These are phyloP conservation scores for Spermophilus dauricus DNA, from an alignment of 2,113 vertebrate genomes.

Conservation along the genomic window DNA sequence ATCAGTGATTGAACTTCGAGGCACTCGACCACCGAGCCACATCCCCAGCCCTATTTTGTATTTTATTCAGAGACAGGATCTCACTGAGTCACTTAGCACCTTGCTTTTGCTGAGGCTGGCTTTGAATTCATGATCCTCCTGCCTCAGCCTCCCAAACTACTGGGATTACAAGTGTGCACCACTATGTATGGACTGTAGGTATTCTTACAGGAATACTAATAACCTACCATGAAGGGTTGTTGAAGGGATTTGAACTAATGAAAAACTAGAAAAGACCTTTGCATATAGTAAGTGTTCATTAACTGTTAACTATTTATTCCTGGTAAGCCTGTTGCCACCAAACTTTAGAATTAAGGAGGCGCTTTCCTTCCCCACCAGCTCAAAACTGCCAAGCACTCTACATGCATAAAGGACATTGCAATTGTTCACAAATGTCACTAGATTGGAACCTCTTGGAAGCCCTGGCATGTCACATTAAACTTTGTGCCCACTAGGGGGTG, in stretches of 20 bases:
- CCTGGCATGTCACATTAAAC: background rate
- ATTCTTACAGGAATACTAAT: background rate
- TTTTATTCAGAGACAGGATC: too few species aligned
- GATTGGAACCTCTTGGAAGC: background rate
- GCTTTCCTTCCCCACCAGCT: background rate
- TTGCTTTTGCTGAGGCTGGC: background rate
- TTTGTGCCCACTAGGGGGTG: background rate
- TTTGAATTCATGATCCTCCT: too few species aligned
- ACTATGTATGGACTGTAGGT: background rate
- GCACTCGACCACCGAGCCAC: too few species aligned
- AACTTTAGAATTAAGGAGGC: background rate
- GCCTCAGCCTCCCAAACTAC: too few species aligned
- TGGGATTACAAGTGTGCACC: background rate
- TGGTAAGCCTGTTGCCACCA: background rate
- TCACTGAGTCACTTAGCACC: too few species aligned
- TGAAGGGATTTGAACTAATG: background rate
- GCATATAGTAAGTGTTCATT: background rate
- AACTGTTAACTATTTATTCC: background rate
- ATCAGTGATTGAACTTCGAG: too few species aligned
- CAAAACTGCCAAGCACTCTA: background rate
- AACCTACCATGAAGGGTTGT: background rate
- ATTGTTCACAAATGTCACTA: too few species aligned
- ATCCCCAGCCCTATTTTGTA: too few species aligned
- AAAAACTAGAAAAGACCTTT: background rate
- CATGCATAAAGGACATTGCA: background rate